Base-by-base conservation (phyloP, 2,888 invertebrate species). In the Monochamus alternatus region DNA sequence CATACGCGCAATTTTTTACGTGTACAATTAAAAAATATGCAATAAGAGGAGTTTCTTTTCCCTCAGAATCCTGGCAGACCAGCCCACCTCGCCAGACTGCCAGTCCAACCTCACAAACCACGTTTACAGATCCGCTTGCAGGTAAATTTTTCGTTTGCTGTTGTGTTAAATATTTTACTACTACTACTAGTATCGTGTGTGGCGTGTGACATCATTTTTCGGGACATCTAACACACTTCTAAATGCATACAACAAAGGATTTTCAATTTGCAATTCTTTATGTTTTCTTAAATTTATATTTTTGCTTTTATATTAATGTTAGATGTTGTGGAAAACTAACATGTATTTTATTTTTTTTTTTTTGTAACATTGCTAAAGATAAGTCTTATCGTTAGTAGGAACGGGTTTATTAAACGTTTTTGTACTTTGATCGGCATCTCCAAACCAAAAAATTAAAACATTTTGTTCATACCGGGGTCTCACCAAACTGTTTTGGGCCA, bases 31-130 rank as follows among this genome's bases (percentile, higher is more conserved):
- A 38, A 10, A 73, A 73, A 73, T 66, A 55, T 66, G 22, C 69
- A 69, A 38, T 68, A 68, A 74, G 64, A 63, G 68, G 47, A 44
- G 32, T 74, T 62, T 75, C 44, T 82, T 80, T 78, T 81, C 80
- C 77, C 82, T 74, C 81, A 87, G 87, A 87, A 84, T 86, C 87
- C 81, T 87, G 87, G 87, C 87, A 87, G 85, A 86, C 87, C 81
- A 87, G 87, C 83, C 87, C 87, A 80, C 87, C 87, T 71, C 82
- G 87, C 80, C 87, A 87, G 82, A 86, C 86, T 75, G 86, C 84
- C 75, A 87, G 87, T 82, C 87, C 87, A 77, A 86, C 87, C 74
- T 84, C 87, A 78, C 87, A 87, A 84, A 87, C 87, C 78, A 85
- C 87, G 79, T 87, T 87, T 82, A 81, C 87, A 80, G 87, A 87